phyloP scores from a whole-genome alignment of 1,140 invertebrate species.

The Homarus americanus region DNA sequence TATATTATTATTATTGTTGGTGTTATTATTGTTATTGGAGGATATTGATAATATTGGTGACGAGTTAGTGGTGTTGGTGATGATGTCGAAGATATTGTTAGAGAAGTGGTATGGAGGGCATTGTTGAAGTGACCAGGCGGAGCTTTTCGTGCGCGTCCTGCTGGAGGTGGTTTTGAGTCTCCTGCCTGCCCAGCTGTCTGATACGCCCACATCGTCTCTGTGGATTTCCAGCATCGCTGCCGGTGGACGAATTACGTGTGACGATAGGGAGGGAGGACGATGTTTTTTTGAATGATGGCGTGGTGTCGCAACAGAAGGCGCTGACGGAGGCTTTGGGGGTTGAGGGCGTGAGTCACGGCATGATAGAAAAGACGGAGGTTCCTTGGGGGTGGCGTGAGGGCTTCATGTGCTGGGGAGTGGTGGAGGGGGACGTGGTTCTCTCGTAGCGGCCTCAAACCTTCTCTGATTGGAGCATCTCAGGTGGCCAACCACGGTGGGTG shows the following conservation, averaged over 20 bases:
- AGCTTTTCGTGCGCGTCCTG: no score
- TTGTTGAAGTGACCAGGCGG: no score
- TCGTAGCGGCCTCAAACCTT: constrained; percentile 81
- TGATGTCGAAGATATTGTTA: no score
- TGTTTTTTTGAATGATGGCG: constrained; percentile 66
- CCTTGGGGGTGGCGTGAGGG: no score
- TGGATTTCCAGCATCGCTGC: constrained; percentile 56
- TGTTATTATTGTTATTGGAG: no score
- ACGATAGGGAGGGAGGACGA: constrained; percentile 56
- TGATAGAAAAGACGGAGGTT: constrained; percentile 81
- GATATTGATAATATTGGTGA: no score
- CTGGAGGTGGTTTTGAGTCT: constrained; percentile 15
- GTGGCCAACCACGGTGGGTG: constrained; percentile 82
- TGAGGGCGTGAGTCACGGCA: constrained; percentile 46
- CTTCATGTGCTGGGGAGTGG: no score
- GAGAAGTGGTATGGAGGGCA: no score
- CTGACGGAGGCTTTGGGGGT: constrained; percentile 63
- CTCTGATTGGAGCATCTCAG: constrained; percentile 83
- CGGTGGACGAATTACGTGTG: constrained; percentile 48
- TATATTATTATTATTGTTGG: no score
- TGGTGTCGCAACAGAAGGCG: constrained; percentile 65
- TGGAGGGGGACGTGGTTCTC: constrained; percentile 35
- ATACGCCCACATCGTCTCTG: constrained; percentile 28
- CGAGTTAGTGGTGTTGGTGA: no score
- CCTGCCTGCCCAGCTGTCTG: neutral